Evolutionary conservation across 2,888 invertebrate species (phyloP).

Genomic region (Serripes groenlandicus): DNA sequence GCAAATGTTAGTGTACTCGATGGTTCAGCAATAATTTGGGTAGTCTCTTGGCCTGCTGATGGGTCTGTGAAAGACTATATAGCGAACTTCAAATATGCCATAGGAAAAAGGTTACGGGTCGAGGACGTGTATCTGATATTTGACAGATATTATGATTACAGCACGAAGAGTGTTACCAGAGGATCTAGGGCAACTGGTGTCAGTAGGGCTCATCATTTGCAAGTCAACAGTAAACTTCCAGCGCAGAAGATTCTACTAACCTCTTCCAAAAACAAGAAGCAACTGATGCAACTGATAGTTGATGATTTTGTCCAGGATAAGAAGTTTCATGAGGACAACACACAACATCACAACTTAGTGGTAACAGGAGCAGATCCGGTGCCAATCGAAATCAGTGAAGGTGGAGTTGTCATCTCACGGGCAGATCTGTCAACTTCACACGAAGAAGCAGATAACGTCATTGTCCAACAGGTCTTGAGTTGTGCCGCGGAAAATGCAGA

Average conservation of each 20-base stretch:
- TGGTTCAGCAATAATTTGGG: slow-evolving; percentile 10
- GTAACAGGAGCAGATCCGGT: background rate
- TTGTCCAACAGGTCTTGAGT: background rate
- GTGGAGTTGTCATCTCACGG: background rate
- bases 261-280: no score
- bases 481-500: background rate
- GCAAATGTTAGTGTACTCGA: background rate
- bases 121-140: slow-evolving; percentile 5
- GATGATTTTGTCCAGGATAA: background rate
- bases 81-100: background rate
- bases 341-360: background rate
- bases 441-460: background rate
- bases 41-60: background rate
- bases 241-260: no score
- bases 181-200: no score
- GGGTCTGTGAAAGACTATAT: slow-evolving; percentile 16
- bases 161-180: no score
- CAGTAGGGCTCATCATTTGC: no score
- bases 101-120: background rate
- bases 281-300: background rate
- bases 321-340: background rate
- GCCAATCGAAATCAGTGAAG: background rate
- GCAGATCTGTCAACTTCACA: background rate
- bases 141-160: no score
- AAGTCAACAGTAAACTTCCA: no score